Base-by-base conservation (phyloP, 1,140 invertebrate genomes). In the Drosophila grimshawi region DNA sequence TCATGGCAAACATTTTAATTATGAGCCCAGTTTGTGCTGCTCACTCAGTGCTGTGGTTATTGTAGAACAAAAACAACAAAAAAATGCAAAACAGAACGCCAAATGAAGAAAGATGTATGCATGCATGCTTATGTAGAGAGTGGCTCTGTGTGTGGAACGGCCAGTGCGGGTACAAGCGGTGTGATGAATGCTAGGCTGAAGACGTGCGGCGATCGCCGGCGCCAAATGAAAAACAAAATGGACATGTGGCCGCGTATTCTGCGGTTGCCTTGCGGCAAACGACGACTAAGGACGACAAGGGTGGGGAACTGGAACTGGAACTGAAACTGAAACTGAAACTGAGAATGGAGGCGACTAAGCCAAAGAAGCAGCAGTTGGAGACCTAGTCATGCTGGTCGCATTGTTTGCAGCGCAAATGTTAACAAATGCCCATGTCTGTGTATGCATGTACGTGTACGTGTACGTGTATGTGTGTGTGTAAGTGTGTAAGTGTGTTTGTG, bases 151-250 rank as follows among this genome's bases (percentile, higher is more conserved):
- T 5, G 35, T 10, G 49, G 7, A 29, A 27, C 30, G 43, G 37
- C 52, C 6, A 33, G 46, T 65, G 57, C 30, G 33, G 10, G 37
- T 37, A 3, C 7, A 41, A 43, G 10, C 39, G 52, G 33, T 45
- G 65, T 33, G 37, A 30, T 39, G 33, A 69, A 46, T 41, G 19
- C 11, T 10, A 48, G 48, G 10, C 45, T 19, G 53, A 61, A 46
- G 70, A 73, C 48, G 70, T 68, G 46, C 35, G 52, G 59, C 55
- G 69, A 62, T 71, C 52, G 51, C 63, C 60, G 30, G 65, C 53
- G 67, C 68, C 62, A 82, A 88, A 88, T 88, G 71, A 88, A 82
- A 86, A 73, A 73, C 67, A 62, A 66, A 88, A 86, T 70, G 82
- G 72, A 80, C 76, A 82, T 82, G 79, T 77, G 72, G 80, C 72